phyloP scores from a whole-genome alignment of 1,140 invertebrate species.

The Drosophila nigromelanica region DNA sequence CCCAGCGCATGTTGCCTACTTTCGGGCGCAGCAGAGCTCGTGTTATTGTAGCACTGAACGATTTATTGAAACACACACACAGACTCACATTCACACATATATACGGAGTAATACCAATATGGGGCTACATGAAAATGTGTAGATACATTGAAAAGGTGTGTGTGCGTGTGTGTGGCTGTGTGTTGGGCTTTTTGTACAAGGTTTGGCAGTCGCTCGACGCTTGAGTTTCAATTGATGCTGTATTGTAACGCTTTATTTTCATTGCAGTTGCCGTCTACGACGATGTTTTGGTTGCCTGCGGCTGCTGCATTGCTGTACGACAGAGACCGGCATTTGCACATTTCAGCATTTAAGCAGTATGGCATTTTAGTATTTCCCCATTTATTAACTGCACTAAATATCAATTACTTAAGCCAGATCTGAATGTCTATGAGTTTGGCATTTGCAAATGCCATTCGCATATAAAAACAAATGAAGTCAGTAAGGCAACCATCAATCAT shows the following conservation, averaged over 20 bases:
- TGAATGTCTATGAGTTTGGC: conserved; percentile 4
- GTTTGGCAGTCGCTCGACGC: conserved; percentile 49
- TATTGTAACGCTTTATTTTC: conserved; percentile 78
- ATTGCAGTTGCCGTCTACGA: conserved; percentile 46
- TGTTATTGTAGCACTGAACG: conserved; percentile 76
- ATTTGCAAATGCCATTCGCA: conserved; percentile 40
- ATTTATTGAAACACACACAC: conserved; percentile 72
- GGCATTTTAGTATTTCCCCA: conserved; percentile 35
- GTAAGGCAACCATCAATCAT: conserved; percentile 61
- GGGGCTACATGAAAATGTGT: conserved; percentile 40
- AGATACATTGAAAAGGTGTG: conserved; percentile 76
- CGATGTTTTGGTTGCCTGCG: conserved; percentile 29
- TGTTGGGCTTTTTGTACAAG: conserved; percentile 46
- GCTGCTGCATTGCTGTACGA: conserved; percentile 17
- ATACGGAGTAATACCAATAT: conserved; percentile 18
- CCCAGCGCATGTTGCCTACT: conserved; percentile 58
- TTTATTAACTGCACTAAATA: conserved; percentile 72
- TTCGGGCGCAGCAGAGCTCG: conserved; percentile 48
- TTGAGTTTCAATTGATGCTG: conserved; percentile 80
- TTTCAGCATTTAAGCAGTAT: conserved; percentile 34
- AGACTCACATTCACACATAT: neutral
- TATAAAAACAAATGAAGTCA: conserved; percentile 35
- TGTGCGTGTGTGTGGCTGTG: conserved; percentile 19
- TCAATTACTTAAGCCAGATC: conserved; percentile 70
- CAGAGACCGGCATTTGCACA: conserved; percentile 11